Conservation (phyloP, 2,888 invertebrate species). For the Agrilus cyanescens region DNA sequence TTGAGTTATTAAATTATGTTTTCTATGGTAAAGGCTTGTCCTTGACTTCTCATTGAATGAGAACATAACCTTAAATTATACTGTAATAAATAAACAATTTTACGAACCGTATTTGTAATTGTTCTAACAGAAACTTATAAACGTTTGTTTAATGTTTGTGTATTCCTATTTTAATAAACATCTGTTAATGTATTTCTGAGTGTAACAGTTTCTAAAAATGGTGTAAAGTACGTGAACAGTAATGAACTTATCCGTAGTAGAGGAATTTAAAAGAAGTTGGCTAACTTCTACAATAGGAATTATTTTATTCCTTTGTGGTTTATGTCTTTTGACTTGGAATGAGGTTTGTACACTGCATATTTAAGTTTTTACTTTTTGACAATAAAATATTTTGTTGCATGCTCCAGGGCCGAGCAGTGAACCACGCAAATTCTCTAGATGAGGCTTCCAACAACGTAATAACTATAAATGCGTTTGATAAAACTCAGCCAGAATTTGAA, state of each 20-base stretch:
- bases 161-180: conserved; percentile 1
- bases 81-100: too few relatives aligned
- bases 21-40: too few relatives aligned
- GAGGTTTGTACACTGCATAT: conserved; percentile 46
- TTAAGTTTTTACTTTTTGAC: not conserved
- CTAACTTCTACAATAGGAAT: conserved; percentile 58
- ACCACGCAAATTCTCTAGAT: conserved; percentile 65
- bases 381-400: conserved; percentile 5
- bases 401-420: conserved; percentile 62
- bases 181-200: too few relatives aligned
- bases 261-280: conserved; percentile 60
- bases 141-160: too few relatives aligned
- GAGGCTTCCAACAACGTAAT: conserved; percentile 58
- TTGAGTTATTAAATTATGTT: too few relatives aligned
- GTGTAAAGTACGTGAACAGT: not conserved
- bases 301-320: conserved; percentile 52
- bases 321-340: conserved; percentile 69
- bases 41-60: too few relatives aligned
- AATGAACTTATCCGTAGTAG: conserved; percentile 24
- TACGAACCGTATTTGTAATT: too few relatives aligned
- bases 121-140: too few relatives aligned
- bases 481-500: conserved; percentile 49
- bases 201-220: too few relatives aligned
- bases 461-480: conserved; percentile 36
- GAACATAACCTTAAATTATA: too few relatives aligned